Percentiles rank a stretch among this genome's conserved stretches.
These are phyloP conservation scores for Nycticorax nycticorax DNA, from an alignment of 2,113 vertebrate genomes.

Conservation along the genomic window DNA sequence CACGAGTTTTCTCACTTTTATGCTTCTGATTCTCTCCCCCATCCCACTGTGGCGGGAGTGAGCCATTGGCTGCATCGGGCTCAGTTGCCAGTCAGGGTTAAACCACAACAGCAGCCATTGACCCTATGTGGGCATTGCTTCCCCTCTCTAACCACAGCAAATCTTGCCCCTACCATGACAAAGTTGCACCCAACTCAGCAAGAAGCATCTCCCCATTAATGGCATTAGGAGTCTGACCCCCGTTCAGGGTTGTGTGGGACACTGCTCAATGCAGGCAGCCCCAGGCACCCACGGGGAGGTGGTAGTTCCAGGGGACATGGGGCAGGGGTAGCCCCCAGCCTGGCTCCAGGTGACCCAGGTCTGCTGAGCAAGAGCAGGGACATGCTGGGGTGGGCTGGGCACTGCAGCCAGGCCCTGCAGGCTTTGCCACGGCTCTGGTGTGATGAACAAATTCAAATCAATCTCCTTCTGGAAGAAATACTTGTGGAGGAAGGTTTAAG, in stretches of 20 bases:
- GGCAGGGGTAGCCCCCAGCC: not conserved
- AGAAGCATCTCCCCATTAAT: not conserved
- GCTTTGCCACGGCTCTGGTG: not conserved
- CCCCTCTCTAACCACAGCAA: not conserved
- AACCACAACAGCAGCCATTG: not conserved
- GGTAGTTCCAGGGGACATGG: not conserved
- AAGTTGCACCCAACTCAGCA: not conserved
- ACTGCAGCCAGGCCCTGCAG: not conserved
- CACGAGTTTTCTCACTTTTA: too few species aligned
- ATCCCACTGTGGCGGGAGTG: too few species aligned
- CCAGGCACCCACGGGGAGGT: fast-evolving
- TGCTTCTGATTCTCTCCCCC: too few species aligned
- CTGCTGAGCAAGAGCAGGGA: not conserved
- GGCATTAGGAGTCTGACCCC: too few species aligned
- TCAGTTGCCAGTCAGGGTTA: too few species aligned
- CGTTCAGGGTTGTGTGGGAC: not conserved
- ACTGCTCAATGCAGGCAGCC: not conserved
- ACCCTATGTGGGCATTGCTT: not conserved
- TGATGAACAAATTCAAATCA: not conserved
- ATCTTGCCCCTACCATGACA: not conserved
- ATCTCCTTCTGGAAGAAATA: not conserved
- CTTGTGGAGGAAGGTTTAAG: not conserved
- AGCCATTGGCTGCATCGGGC: too few species aligned
- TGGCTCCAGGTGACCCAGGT: not conserved
- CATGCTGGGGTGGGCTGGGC: not conserved